Evolutionary conservation across 2,113 vertebrate species (phyloP), one percentile per base, ranked within the genome.

Genomic region (Ictidomys tridecemlineatus): DNA sequence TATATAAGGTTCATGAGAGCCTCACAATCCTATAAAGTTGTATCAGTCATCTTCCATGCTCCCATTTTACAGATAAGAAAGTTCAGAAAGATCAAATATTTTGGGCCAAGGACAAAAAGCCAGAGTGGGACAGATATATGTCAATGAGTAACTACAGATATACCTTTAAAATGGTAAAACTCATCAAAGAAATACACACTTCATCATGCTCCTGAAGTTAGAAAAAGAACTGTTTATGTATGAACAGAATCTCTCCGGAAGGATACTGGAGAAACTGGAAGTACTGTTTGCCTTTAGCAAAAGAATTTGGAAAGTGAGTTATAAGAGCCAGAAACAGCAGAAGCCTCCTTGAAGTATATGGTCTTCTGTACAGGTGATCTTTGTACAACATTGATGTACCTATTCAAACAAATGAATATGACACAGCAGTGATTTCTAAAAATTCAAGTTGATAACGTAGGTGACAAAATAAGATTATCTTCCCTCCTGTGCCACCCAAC

Each of bases 391-490:
- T 76, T 70, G 61, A 37, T 70, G 61, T 28, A 42, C 28, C 30
- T 77, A 76, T 61, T 76, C 58, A 83, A 93, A 91, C 14, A 69
- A 69, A 86, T 72, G 30, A 94, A 42, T 83, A 65, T 3, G 2
- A 76, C 77, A 87, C 70, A 93, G 18, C 42, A 65, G 32, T 22
- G 72, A 95, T 84, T 83, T 91, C 91, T 58, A 91, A 93, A 95
- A 93, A 56, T 78, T 20, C 69, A 87, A 63, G 63, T 34, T 34
- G 48, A 63, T 37, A 77, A 69, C 16, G 45, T 1, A 85, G 48
- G 65, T 51, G 28, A 85, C 34, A 76, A 93, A 93, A 85, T 53
- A 88, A 87, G 45, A 30, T n/a, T 79, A n/a, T 30, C 39, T 13
- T 67, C 74, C 67, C 70, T 61, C 79, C 42, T 61, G 11, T 76